These are phyloP conservation scores for Misgurnus anguillicaudatus DNA, from an alignment of 2,113 vertebrate species.

Conservation along the genomic window DNA sequence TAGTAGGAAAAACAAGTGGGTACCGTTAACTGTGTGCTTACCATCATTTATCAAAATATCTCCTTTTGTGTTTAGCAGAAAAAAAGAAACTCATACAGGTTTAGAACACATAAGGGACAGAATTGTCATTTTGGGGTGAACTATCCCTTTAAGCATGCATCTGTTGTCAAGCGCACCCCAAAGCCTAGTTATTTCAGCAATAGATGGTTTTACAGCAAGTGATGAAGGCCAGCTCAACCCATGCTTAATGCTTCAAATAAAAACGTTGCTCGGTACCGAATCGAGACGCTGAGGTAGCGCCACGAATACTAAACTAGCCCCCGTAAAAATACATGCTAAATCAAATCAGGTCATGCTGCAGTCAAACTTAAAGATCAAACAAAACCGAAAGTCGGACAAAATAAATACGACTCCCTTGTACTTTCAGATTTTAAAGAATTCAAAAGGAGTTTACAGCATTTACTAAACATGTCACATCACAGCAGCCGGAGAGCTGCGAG, in stretches of 20 bases:
- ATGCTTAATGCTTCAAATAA: slow-evolving; percentile 27
- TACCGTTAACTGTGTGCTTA: too few relatives aligned
- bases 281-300: slow-evolving; percentile 1
- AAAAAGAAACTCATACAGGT: too few relatives aligned
- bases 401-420: slow-evolving; percentile 54
- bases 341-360: neutral
- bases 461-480: slow-evolving; percentile 56
- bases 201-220: slow-evolving; percentile 13
- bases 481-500: slow-evolving; percentile 56
- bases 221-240: slow-evolving; percentile 28
- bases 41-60: too few relatives aligned
- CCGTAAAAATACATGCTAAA: neutral
- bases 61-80: too few relatives aligned
- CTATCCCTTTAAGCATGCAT: slow-evolving; percentile 17
- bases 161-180: slow-evolving; percentile 1
- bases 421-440: slow-evolving; percentile 52
- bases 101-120: too few relatives aligned
- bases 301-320: slow-evolving; percentile 14
- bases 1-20: too few relatives aligned
- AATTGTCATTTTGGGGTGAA: too few relatives aligned
- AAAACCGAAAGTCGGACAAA: slow-evolving; percentile 40
- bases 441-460: slow-evolving; percentile 57
- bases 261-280: neutral
- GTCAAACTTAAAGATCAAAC: slow-evolving; percentile 32
- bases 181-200: slow-evolving; percentile 18